Percentiles rank a stretch among this genome's conserved stretches.
Conservation (phyloP, 2,113 vertebrate species). For the Forbesichthys agassizii region DNA sequence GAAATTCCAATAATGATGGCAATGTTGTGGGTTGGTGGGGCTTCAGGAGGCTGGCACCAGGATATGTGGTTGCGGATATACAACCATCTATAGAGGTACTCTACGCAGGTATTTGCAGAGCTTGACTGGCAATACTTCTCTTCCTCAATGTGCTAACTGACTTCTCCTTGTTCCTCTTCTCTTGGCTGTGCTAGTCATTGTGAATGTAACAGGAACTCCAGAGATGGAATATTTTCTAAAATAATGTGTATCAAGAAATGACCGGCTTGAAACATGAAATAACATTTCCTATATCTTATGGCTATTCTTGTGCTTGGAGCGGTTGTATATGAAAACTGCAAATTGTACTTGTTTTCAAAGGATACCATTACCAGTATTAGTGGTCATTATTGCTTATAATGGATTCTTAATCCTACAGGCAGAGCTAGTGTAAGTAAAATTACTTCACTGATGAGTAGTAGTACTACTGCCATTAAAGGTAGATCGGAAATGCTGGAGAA, state of each 20-base stretch:
- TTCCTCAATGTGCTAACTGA: slow-evolving; percentile 33
- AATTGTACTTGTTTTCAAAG: no score
- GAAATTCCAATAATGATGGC: not conserved
- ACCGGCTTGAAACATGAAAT: not conserved
- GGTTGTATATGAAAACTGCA: not conserved
- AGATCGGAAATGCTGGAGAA: no score
- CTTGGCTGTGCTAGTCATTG: slow-evolving; percentile 45
- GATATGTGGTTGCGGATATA: not conserved
- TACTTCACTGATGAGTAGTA: no score
- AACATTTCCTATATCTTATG: not conserved
- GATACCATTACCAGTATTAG: no score
- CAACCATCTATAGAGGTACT: not conserved
- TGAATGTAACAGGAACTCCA: slow-evolving; percentile 47
- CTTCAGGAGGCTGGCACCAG: not conserved
- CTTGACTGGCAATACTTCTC: slow-evolving; percentile 3
- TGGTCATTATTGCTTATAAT: no score
- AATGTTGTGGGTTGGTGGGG: not conserved
- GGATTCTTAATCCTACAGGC: no score
- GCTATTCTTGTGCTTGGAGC: slow-evolving; percentile 14
- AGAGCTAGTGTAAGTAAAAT: no score
- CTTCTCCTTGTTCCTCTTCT: slow-evolving; percentile 46
- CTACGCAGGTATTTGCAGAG: slow-evolving; percentile 22
- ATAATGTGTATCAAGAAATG: slow-evolving; percentile 35
- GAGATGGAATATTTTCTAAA: slow-evolving; percentile 30
- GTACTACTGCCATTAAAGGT: no score